Evolutionary conservation across 2,888 invertebrate genomes (phyloP), one percentile per base, ranked within the genome.

Genomic region (Hypolimnas misippus): DNA sequence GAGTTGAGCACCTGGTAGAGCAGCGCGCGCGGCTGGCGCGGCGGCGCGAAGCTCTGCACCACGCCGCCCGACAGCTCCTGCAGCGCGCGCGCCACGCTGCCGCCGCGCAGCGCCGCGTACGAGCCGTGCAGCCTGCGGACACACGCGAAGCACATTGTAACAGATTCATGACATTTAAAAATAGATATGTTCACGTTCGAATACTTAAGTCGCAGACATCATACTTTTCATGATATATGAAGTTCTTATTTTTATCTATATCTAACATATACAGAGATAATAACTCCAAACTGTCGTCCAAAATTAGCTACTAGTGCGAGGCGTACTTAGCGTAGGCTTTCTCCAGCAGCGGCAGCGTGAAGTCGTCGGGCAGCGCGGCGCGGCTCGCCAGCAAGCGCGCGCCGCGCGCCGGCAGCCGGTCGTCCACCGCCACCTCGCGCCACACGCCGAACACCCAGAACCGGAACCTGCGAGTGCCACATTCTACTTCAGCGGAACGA

Each of bases 361-460:
- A 96, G 84, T 96, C 96, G 63, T 75, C 73, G 29, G 66, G 63
- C n/a, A 63, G 70, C 12, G 92, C 89, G 50, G 90, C 87, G 77
- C 94, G 94, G 16, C 93, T 87, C 73, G 94, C 94, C 55, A 95
- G 90, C 21, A 95, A 91, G 59, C 94, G 89, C 52, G 94, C 94
- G 74, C 93, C 93, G 78, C 94, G 93, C 10, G 95, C 94, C 46
- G 96, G 96, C 74, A 96, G 89, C 73, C 94, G 93, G 85, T 96
- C 96, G 85, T 97, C 96, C 60, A 96, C 93, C 25, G 94, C 82
- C 57, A 96, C 93, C 78, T 96, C 96, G 68, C 93, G 93, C 96
- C 96, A 96, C 76, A 93, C 93, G 7, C 96, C 96, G 83, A 95
- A 96, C 85, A 95, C 95, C 96, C 96, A 96, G 85, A 96, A 96